phyloP scores from a whole-genome alignment of 1,140 invertebrate genomes.

The Euura saliciscinereae region DNA sequence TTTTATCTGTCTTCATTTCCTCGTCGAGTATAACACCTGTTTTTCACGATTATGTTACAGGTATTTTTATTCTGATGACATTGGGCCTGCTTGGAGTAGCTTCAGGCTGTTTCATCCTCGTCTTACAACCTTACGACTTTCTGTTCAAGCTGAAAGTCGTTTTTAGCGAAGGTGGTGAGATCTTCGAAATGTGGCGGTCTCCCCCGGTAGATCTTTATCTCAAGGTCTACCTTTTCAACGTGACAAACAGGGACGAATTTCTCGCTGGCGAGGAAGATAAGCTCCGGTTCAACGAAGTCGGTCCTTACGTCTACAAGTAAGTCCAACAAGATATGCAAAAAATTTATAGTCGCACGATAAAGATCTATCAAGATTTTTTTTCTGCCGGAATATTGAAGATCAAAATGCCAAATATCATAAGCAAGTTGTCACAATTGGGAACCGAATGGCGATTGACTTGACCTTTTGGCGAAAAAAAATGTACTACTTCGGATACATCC shows the following conservation, averaged over 20 bases:
- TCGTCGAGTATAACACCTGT: neutral
- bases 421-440: too few relatives aligned
- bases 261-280: constrained; percentile 72
- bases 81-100: constrained; percentile 69
- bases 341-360: too few relatives aligned
- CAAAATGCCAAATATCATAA: too few relatives aligned
- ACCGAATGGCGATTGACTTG: too few relatives aligned
- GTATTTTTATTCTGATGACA: constrained; percentile 69
- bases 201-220: constrained; percentile 84
- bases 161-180: constrained; percentile 75
- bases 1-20: too few relatives aligned
- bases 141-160: constrained; percentile 77
- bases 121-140: constrained; percentile 73
- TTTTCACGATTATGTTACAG: constrained; percentile 61
- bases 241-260: constrained; percentile 85
- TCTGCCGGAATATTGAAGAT: too few relatives aligned
- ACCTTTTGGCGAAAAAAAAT: too few relatives aligned
- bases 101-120: constrained; percentile 65
- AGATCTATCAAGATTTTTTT: too few relatives aligned
- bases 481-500: too few relatives aligned
- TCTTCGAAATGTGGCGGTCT: constrained; percentile 84
- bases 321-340: constrained; percentile 26
- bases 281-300: constrained; percentile 78
- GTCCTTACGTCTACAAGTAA: constrained; percentile 92
- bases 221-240: constrained; percentile 86